phyloP scores from a whole-genome alignment of 1,140 invertebrate genomes.

The Magallana gigas region DNA sequence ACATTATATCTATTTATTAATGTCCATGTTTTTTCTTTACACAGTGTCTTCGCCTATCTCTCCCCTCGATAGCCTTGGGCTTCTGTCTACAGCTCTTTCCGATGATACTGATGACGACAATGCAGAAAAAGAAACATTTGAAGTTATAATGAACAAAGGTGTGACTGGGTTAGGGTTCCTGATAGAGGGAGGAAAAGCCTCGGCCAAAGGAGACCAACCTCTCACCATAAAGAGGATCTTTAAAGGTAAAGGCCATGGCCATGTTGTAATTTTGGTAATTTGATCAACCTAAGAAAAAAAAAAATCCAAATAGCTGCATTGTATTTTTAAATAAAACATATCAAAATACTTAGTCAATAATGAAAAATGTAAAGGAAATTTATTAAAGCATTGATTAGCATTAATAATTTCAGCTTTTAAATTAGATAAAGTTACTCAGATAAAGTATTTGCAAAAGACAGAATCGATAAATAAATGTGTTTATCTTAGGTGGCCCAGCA shows the following conservation, averaged over 20 bases:
- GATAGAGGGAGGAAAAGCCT: slow-evolving; percentile 94
- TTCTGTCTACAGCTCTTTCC: background rate
- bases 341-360: no score
- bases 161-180: slow-evolving; percentile 94
- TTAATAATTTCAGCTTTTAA: no score
- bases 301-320: no score
- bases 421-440: no score
- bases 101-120: slow-evolving; percentile 27
- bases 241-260: slow-evolving; percentile 83
- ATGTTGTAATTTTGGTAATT: no score
- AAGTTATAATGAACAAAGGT: slow-evolving; percentile 84
- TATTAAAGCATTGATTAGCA: no score
- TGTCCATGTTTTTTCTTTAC: background rate
- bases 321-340: no score
- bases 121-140: slow-evolving; percentile 47
- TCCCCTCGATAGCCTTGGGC: background rate
- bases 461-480: background rate
- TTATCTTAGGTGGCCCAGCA: slow-evolving; percentile 89
- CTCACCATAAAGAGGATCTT: slow-evolving; percentile 94
- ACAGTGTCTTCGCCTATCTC: background rate
- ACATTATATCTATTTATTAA: no score
- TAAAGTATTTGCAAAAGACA: no score
- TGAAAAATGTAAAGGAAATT: no score
- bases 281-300: no score
- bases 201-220: slow-evolving; percentile 91